phyloP scores from a whole-genome alignment of 37 sponge, comb jelly and placozoan species.

The Ephydatia muelleri region DNA sequence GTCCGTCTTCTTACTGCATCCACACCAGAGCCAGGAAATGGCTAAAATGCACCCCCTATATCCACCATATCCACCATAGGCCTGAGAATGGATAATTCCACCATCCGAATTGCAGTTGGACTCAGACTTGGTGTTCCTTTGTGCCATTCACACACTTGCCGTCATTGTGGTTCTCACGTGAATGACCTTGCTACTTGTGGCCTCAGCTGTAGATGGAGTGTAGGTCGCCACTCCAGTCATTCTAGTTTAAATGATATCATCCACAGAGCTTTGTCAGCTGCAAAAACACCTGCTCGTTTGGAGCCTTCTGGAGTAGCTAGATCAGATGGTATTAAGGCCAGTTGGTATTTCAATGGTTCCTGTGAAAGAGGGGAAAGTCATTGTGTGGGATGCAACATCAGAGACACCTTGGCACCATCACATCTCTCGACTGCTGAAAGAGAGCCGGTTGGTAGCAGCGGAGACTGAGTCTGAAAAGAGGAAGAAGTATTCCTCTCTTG shows the following conservation, averaged over 20 bases:
- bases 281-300: constrained; percentile 7
- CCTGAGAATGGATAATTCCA: constrained; percentile 16
- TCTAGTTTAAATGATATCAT: background rate
- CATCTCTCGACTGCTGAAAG: background rate
- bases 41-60: constrained; percentile 9
- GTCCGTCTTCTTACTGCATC: constrained; percentile 19
- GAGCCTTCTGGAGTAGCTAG: constrained; percentile 6
- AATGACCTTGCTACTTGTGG: background rate
- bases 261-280: constrained; percentile 5
- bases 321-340: constrained; percentile 23
- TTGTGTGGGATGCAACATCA: constrained; percentile 38
- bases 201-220: constrained; percentile 16
- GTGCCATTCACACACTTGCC: background rate
- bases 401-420: constrained; percentile 26
- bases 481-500: background rate
- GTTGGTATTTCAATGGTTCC: constrained; percentile 5
- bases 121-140: constrained; percentile 32
- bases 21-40: constrained; percentile 15
- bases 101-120: constrained; percentile 36
- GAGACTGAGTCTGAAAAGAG: background rate
- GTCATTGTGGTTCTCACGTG: constrained; percentile 8
- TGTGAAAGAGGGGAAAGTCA: constrained; percentile 6
- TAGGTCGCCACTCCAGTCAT: constrained; percentile 2
- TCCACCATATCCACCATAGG: constrained; percentile 28
- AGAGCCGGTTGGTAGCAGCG: background rate